A percentile compares a stretch with the other conserved stretches of the same genome.
phyloP scores from a whole-genome alignment of 2,797 vertebrate species.

The Bradypus variegatus region DNA sequence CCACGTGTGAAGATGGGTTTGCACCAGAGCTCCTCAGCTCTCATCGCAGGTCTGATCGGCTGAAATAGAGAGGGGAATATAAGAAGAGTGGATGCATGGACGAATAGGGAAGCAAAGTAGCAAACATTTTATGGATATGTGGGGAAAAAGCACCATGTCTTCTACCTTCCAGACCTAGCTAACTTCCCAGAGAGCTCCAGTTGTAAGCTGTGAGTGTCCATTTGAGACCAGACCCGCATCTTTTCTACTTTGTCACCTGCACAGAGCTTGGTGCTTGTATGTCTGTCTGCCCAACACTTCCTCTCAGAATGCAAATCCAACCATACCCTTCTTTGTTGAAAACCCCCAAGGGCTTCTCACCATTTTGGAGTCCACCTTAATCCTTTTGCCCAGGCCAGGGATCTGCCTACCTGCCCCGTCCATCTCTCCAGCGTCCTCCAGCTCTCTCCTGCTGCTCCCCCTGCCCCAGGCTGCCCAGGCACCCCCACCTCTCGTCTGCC shows the following conservation, averaged over 20 bases:
- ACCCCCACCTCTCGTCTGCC: rapidly evolving
- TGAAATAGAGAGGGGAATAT: not conserved
- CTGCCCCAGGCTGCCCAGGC: rapidly evolving
- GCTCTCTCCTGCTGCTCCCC: not conserved
- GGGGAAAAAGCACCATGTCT: not conserved
- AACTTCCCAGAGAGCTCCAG: not conserved
- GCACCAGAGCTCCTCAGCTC: too few relatives aligned
- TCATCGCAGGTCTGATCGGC: not conserved
- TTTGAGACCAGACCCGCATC: too few relatives aligned
- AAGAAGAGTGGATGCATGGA: not conserved
- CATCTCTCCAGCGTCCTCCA: not conserved
- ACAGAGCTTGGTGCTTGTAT: too few relatives aligned
- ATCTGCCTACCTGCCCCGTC: rapidly evolving
- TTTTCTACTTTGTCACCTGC: too few relatives aligned
- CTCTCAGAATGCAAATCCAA: not conserved
- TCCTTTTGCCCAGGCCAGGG: rapidly evolving
- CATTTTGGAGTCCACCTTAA: too few relatives aligned
- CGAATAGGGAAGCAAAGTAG: rapidly evolving
- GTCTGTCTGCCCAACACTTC: not conserved
- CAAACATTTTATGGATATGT: rapidly evolving
- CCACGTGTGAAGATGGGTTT: too few relatives aligned
- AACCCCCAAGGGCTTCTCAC: rapidly evolving
- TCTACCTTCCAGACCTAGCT: too few relatives aligned
- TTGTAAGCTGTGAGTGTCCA: not conserved
- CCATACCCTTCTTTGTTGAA: not conserved